A percentile compares a stretch with the other conserved stretches of the same genome.
Evolutionary conservation across 2,888 invertebrate genomes (phyloP).

Genomic region (Melangyna quadrimaculata): DNA sequence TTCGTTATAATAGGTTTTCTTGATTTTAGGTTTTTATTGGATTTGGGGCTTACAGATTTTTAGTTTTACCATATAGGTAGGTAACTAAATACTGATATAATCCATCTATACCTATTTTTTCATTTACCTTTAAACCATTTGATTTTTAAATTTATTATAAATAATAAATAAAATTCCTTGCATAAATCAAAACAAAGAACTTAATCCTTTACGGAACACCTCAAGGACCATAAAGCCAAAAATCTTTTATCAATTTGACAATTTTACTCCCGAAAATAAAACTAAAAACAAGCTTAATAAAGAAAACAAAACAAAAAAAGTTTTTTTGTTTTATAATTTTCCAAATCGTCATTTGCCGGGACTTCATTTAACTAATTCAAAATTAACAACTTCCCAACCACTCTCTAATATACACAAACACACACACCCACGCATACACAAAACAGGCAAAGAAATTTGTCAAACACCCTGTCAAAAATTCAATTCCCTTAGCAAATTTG

Average conservation of each 20-base stretch:
- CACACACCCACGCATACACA: not conserved
- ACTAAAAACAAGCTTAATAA: not conserved
- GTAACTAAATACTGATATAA: too few relatives aligned
- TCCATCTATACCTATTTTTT: not conserved
- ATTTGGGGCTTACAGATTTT: too few relatives aligned
- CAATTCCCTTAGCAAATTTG: conserved; percentile 60
- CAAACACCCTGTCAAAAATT: conserved; percentile 70
- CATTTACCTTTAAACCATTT: not conserved
- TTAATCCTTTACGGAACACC: conserved; percentile 30
- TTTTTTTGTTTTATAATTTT: not conserved
- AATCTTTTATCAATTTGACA: conserved; percentile 55
- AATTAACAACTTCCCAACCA: conserved; percentile 63
- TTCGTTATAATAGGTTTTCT: too few relatives aligned
- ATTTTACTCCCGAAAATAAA: conserved; percentile 5
- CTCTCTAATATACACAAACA: not conserved
- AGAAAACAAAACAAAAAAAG: not conserved
- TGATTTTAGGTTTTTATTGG: too few relatives aligned
- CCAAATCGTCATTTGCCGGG: conserved; percentile 54
- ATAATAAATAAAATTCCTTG: not conserved
- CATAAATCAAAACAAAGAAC: conserved; percentile 27
- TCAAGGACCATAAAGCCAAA: conserved; percentile 9
- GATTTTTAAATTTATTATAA: not conserved
- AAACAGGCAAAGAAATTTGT: conserved; percentile 45
- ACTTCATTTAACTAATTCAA: conserved; percentile 67
- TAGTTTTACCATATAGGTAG: too few relatives aligned